Conservation (phyloP, 2,888 invertebrate species). For the Melipona beecheii region DNA sequence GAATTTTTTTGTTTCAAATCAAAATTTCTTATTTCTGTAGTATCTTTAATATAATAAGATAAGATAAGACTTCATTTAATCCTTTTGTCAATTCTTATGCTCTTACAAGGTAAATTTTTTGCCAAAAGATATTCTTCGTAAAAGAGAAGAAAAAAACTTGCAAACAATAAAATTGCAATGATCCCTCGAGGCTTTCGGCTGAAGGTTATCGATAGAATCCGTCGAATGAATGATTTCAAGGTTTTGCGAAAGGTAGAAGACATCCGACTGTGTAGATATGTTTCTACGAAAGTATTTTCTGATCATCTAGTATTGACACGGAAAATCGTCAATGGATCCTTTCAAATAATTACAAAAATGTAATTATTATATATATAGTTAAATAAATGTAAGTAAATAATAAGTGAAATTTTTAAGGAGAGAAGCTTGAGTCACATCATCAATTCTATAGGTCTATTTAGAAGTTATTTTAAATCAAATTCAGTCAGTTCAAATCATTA, state of each 20-base stretch:
- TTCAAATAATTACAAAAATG: background rate
- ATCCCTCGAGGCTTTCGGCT: background rate
- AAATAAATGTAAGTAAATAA: background rate
- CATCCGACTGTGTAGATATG: background rate
- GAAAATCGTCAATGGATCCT: slow-evolving; percentile 1
- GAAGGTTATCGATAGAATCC: slow-evolving; percentile 8
- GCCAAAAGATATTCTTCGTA: background rate
- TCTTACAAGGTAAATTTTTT: background rate
- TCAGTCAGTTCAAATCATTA: no score
- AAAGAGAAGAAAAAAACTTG: background rate
- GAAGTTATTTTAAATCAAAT: no score
- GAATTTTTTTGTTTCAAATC: background rate
- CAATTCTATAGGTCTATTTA: no score
- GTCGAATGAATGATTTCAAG: slow-evolving; percentile 28
- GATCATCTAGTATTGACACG: background rate
- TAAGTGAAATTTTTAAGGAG: background rate
- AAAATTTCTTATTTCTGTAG: background rate
- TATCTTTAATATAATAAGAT: no score
- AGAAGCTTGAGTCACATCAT: background rate
- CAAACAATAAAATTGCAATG: slow-evolving; percentile 19
- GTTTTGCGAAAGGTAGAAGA: slow-evolving; percentile 27
- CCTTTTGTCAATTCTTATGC: no score
- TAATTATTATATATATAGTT: no score
- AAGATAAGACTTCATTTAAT: no score
- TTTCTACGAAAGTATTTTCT: slow-evolving; percentile 3